phyloP scores from a whole-genome alignment of 2,888 invertebrate genomes.

The Electrophaes corylata region DNA sequence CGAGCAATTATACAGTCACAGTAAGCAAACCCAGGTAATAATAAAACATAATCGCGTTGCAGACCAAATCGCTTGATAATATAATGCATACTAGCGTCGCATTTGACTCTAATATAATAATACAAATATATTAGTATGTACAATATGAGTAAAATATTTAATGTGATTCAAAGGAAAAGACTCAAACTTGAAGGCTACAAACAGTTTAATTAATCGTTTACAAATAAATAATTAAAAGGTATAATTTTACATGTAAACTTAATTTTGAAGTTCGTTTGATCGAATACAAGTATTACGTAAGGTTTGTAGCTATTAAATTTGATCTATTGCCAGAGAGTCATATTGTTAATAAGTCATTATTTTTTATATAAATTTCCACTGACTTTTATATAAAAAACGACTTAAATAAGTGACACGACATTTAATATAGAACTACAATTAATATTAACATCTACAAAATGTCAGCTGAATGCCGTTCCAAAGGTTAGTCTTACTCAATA shows the following conservation, averaged over 20 bases:
- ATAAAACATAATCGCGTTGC: constrained; percentile 22
- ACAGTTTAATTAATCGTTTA: neutral
- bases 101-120: neutral
- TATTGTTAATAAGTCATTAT: constrained; percentile 1
- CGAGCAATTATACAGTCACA: neutral
- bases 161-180: neutral
- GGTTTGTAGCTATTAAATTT: neutral
- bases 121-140: neutral
- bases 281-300: neutral
- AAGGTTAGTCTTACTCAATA: constrained; percentile 30
- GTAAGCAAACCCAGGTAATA: constrained; percentile 9
- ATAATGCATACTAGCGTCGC: constrained; percentile 6
- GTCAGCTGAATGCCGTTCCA: constrained; percentile 34
- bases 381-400: neutral
- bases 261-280: neutral
- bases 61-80: constrained; percentile 14
- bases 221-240: neutral
- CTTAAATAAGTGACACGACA: constrained; percentile 3
- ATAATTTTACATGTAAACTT: no score
- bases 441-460: constrained; percentile 27
- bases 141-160: neutral
- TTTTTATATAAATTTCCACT: neutral
- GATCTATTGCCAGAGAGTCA: neutral
- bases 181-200: neutral
- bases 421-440: constrained; percentile 8